Conservation (phyloP, 1,140 invertebrate genomes). For the Eciton burchellii region DNA sequence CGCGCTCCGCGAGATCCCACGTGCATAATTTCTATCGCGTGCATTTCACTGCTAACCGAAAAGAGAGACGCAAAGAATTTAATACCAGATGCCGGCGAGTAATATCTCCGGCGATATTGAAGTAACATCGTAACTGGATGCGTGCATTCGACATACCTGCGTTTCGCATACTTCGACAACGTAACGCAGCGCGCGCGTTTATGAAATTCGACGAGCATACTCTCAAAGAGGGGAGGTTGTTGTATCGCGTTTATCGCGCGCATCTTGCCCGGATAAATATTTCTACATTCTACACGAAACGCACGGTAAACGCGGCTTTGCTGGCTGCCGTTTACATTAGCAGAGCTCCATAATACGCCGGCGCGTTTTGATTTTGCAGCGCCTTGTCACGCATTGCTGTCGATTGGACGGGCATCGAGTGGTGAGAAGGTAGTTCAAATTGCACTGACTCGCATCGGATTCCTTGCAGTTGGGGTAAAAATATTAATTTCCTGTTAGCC, state of each 20-base stretch:
- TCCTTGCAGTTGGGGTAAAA: not conserved
- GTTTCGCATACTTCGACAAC: slow-evolving; percentile 8
- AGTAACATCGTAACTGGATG: not conserved
- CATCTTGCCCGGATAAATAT: slow-evolving; percentile 4
- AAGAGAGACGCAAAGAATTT: slow-evolving; percentile 11
- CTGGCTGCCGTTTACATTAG: not conserved
- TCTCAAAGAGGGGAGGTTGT: not conserved
- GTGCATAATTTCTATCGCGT: no score
- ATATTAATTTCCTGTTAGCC: not conserved
- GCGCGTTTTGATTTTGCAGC: not conserved
- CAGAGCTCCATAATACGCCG: not conserved
- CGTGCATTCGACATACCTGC: not conserved
- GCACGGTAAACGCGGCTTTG: not conserved
- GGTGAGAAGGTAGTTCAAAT: not conserved
- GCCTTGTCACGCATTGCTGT: not conserved
- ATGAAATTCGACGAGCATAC: slow-evolving; percentile 14
- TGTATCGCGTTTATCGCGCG: not conserved
- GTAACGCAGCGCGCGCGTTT: not conserved
- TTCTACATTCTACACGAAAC: slow-evolving; percentile 19
- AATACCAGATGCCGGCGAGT: not conserved
- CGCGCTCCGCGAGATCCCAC: not conserved
- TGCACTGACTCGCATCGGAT: not conserved
- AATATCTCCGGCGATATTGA: slow-evolving; percentile 8
- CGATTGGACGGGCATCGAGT: not conserved
- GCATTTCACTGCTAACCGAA: not conserved